Evolutionary conservation across 2,113 vertebrate species (phyloP).

Genomic region (Genyomyrus donnyi): DNA sequence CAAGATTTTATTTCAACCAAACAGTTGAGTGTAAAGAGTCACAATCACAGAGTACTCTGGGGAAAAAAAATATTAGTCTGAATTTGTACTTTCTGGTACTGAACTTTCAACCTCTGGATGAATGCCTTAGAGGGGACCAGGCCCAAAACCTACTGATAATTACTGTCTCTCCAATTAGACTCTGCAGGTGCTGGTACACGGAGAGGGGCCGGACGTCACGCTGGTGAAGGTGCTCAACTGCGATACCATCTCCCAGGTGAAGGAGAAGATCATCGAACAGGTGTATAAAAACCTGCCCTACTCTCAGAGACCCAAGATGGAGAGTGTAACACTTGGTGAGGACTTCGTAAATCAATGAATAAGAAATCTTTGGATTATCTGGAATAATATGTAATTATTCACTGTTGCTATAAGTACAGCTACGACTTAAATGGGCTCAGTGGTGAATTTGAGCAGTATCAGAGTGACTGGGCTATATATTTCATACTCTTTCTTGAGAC

Average conservation of each 20-base stretch:
- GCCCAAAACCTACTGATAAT: background rate
- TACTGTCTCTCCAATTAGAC: slow-evolving; percentile 60
- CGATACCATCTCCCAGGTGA: slow-evolving; percentile 92
- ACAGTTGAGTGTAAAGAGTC: background rate
- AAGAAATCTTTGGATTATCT: background rate
- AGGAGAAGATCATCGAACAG: slow-evolving; percentile 96
- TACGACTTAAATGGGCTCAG: background rate
- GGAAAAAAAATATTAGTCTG: background rate
- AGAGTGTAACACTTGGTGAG: slow-evolving; percentile 85
- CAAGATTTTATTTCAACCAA: background rate
- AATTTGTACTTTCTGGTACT: background rate
- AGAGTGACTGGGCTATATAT: background rate
- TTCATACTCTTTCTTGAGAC: background rate
- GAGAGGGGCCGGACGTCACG: slow-evolving; percentile 74
- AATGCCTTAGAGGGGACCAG: background rate
- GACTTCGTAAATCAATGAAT: background rate
- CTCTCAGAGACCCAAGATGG: slow-evolving; percentile 83
- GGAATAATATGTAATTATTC: background rate
- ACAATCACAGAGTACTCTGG: background rate
- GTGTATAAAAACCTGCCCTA: slow-evolving; percentile 83
- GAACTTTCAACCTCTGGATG: background rate
- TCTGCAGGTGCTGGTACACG: slow-evolving; percentile 84
- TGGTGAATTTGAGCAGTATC: background rate
- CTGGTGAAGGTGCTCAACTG: slow-evolving; percentile 94
- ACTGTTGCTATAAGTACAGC: background rate